A percentile compares a stretch with the other conserved stretches of the same genome.
Evolutionary conservation across 2,888 invertebrate genomes (phyloP).

Genomic region (Agrochola circellaris): DNA sequence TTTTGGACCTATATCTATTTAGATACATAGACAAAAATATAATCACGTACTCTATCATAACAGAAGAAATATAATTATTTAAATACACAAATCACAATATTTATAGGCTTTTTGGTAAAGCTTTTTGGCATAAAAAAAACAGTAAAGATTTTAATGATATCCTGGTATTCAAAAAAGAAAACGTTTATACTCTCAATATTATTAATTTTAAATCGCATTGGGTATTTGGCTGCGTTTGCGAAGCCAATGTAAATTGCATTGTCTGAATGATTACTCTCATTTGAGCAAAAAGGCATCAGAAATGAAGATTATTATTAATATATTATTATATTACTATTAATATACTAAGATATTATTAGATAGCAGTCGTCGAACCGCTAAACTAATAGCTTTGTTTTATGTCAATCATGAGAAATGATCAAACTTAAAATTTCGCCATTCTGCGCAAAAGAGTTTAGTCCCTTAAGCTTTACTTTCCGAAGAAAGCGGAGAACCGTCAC

Average conservation of each 20-base stretch:
- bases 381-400: not conserved
- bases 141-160: not conserved
- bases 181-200: not conserved
- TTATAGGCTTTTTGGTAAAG: constrained; percentile 7
- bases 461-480: not conserved
- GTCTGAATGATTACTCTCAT: constrained; percentile 9
- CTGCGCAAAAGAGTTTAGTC: not conserved
- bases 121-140: constrained; percentile 5
- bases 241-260: constrained; percentile 7
- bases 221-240: not conserved
- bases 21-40: constrained; percentile 7
- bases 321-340: no score
- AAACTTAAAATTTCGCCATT: not conserved
- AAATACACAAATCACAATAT: constrained; percentile 7
- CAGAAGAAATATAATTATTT: constrained; percentile 12
- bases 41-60: constrained; percentile 25
- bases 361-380: not conserved
- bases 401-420: no score
- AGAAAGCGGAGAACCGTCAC: not conserved
- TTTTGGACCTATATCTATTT: constrained; percentile 36
- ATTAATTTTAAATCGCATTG: not conserved
- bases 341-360: no score
- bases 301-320: no score
- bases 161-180: not conserved
- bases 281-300: constrained; percentile 8